Evolutionary conservation across 1,140 invertebrate species (phyloP), one percentile per base, ranked within the genome.

Genomic region (Notospermus geniculatus): DNA sequence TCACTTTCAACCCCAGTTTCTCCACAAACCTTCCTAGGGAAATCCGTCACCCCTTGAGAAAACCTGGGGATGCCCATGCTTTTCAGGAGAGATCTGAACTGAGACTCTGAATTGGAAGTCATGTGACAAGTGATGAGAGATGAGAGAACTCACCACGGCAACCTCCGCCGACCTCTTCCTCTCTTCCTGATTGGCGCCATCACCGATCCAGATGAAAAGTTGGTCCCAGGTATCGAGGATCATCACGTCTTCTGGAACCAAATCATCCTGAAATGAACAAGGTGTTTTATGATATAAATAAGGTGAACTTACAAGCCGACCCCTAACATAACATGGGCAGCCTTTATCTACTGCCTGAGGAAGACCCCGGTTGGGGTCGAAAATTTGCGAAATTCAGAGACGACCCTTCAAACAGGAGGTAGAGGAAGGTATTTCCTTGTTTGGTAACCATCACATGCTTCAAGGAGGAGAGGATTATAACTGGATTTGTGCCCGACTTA

Each of bases 151-250:
- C 62, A 78, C 76, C 64, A 71, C 29, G 32, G 88, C 84, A 60
- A 85, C 70, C 54, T 84, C 65, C 1, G 86, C 70, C 2, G 87
- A 84, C 62, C 84, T 79, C 54, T 84, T 83, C 54, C 85, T 83
- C 56, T 89, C 88, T 60, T 84, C 84, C 32, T 83, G 83, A 15
- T 84, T 84, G 1, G 88, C 86, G 25, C 84, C 82, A 57, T 83
- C 83, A 17, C 93, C 93, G 60, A 91, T 84, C 92, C 93, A 95
- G 46, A 95, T 81, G 82, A 89, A 95, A 62, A 94, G 84, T 19
- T 74, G 62, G 54, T 86, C 84, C 70, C 89, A 88, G 2, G 88
- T 87, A 79, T 95, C 93, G 57, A 96, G 76, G 1, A 95, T 73
- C 85, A 91, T 91, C 13, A 88, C 85, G 73, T 93, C 90, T 80